Evolutionary conservation across 2,113 vertebrate species (phyloP).

Genomic region (Channa argus): DNA sequence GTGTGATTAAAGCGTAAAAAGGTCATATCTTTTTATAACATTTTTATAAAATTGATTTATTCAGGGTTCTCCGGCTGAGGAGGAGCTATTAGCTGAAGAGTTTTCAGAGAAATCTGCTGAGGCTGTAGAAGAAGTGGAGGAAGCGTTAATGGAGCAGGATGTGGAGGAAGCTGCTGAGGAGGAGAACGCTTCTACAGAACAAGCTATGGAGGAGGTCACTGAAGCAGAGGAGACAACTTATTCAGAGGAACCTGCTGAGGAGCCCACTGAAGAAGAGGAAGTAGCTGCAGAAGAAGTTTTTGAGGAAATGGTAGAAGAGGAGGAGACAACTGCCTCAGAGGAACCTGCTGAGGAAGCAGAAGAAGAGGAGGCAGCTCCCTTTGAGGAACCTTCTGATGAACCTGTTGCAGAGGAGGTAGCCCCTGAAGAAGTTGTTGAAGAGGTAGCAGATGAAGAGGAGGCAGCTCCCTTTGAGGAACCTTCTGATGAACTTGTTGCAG

Average conservation of each 20-base stretch:
- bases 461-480: conserved; percentile 11
- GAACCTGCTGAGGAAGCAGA: not conserved
- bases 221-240: not conserved
- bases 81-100: conserved; percentile 18
- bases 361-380: conserved; percentile 9
- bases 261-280: conserved; percentile 28
- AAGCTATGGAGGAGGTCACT: conserved; percentile 2
- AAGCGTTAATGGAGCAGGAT: not conserved
- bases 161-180: conserved; percentile 1
- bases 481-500: not conserved
- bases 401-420: conserved; percentile 16
- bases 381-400: not conserved
- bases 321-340: not conserved
- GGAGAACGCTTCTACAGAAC: not conserved
- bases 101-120: conserved; percentile 15
- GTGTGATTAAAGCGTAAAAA: too few relatives aligned
- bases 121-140: not conserved
- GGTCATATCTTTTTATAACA: not conserved
- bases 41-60: not conserved
- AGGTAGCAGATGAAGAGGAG: conserved; percentile 28
- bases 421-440: conserved; percentile 23
- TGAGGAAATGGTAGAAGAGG: conserved; percentile 5
- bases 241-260: not conserved
- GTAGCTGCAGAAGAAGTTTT: not conserved
- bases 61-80: conserved; percentile 40